phyloP scores from a whole-genome alignment of 1,140 invertebrate genomes.

The Brachionus asplanchnoidis region DNA sequence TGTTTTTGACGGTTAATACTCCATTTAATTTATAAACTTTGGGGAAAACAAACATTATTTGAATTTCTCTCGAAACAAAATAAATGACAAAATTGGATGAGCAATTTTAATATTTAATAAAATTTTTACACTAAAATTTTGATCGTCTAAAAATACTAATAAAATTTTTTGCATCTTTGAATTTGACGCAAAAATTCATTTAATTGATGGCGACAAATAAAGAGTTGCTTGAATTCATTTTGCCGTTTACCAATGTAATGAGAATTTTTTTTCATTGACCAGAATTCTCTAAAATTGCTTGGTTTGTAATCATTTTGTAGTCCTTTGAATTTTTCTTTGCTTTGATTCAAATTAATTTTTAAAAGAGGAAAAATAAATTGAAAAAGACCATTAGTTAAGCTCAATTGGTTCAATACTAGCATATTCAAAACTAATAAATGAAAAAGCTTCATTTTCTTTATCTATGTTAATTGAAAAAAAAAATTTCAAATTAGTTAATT shows the following conservation, averaged over 20 bases:
- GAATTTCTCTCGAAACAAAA: no score
- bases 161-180: neutral
- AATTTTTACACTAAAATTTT: neutral
- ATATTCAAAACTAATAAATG: neutral
- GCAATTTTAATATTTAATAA: no score
- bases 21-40: no score
- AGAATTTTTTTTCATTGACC: conserved; percentile 2
- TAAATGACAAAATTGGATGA: no score
- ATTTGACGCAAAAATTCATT: neutral
- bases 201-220: neutral
- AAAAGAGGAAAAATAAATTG: conserved; percentile 8
- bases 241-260: conserved; percentile 9
- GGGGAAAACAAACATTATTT: no score
- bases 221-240: neutral
- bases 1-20: no score
- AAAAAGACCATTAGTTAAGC: neutral
- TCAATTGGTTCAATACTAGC: neutral
- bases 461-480: neutral
- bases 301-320: neutral
- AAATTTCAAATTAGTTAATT: no score
- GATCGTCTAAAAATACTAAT: neutral
- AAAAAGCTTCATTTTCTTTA: neutral
- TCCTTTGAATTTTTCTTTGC: neutral
- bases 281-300: neutral
- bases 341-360: neutral